A percentile compares a stretch with the other conserved stretches of the same genome.
Conservation (phyloP, 1,140 invertebrate species). For the Drosophila mauritiana region DNA sequence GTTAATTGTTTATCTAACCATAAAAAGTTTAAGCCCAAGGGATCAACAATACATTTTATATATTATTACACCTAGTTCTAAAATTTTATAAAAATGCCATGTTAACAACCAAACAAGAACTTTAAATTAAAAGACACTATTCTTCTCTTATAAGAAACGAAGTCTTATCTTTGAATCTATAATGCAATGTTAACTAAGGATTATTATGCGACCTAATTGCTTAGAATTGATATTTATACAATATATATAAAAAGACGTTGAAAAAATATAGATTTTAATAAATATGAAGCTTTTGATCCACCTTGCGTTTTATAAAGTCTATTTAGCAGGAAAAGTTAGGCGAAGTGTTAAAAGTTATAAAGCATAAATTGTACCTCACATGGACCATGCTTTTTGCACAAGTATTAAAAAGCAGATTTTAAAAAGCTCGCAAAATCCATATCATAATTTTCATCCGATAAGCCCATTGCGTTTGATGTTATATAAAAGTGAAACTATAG, state of each 20-base stretch:
- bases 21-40: constrained; percentile 30
- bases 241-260: background rate
- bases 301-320: constrained; percentile 7
- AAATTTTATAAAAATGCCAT: constrained; percentile 20
- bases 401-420: constrained; percentile 1
- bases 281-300: constrained; percentile 14
- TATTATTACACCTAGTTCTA: constrained; percentile 17
- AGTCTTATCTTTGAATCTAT: background rate
- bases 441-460: background rate
- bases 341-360: constrained; percentile 18
- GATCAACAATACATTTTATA: constrained; percentile 44
- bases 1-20: constrained; percentile 8
- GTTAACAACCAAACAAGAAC: constrained; percentile 6
- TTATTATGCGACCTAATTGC: background rate
- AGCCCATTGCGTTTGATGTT: background rate
- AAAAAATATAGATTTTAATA: background rate
- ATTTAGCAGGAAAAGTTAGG: background rate
- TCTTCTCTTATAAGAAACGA: background rate
- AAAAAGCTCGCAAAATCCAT: constrained; percentile 2
- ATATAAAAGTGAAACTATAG: background rate
- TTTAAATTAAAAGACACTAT: constrained; percentile 22
- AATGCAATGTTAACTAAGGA: background rate
- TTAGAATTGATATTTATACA: constrained; percentile 4
- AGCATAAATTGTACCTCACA: constrained; percentile 20
- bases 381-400: constrained; percentile 34